Evolutionary conservation across 2,797 vertebrate species (phyloP).

Genomic region (Sciaenops ocellatus): DNA sequence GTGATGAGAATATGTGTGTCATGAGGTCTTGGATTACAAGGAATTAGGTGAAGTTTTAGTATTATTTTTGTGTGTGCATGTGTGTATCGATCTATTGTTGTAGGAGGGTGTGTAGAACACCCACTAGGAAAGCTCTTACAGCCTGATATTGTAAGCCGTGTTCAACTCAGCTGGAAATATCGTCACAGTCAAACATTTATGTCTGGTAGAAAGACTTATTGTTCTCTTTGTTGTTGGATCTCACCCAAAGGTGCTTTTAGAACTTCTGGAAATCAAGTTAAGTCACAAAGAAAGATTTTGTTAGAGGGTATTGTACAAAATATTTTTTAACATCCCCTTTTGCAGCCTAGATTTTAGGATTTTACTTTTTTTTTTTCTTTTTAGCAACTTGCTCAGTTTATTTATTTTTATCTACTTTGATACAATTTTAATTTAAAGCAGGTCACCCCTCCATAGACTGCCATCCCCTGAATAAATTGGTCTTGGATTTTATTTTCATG

Average conservation of each 20-base stretch:
- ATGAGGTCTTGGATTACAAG: background rate
- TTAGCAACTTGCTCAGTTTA: background rate
- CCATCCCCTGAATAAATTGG: background rate
- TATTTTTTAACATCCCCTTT: constrained; percentile 1
- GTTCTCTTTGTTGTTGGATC: constrained; percentile 51
- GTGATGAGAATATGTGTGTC: background rate
- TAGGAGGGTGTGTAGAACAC: constrained; percentile 32
- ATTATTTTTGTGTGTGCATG: background rate
- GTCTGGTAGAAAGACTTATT: constrained; percentile 49
- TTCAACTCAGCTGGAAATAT: constrained; percentile 50
- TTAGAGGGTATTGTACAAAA: constrained; percentile 5
- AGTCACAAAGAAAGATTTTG: constrained; percentile 51
- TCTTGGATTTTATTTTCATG: background rate
- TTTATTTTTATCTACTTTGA: constrained; percentile 6
- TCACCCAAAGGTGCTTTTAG: constrained; percentile 55
- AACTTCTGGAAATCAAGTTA: constrained; percentile 62
- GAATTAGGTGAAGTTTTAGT: background rate
- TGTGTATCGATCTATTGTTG: constrained; percentile 21
- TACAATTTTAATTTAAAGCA: background rate
- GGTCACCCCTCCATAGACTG: background rate
- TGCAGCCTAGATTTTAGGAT: background rate
- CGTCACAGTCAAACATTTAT: constrained; percentile 52
- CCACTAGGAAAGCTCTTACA: constrained; percentile 25
- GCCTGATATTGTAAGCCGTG: constrained; percentile 27
- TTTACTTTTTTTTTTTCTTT: background rate